Conservation (phyloP, 2,888 invertebrate species). For the Agrotis puta region DNA sequence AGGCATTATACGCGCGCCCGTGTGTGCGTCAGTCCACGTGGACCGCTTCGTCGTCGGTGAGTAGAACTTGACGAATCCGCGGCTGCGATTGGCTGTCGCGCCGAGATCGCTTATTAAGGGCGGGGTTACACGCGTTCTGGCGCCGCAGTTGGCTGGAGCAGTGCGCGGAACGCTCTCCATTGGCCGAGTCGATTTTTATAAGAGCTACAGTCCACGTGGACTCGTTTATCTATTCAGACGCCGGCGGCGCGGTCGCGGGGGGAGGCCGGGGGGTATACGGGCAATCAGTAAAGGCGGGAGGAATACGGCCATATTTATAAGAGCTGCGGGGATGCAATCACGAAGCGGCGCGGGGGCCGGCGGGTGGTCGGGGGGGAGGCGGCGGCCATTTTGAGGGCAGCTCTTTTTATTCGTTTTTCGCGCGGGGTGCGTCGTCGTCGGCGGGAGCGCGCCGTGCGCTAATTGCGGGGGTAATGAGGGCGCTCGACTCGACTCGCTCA, state of each 20-base stretch:
- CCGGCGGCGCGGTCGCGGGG: slow-evolving; percentile 91
- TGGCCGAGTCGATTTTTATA: slow-evolving; percentile 90
- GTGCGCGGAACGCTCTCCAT: slow-evolving; percentile 73
- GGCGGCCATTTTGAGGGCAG: slow-evolving; percentile 94
- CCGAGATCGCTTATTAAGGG: slow-evolving; percentile 91
- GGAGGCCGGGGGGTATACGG: slow-evolving; percentile 91
- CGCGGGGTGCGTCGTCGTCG: slow-evolving; percentile 90
- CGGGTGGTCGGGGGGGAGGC: slow-evolving; percentile 87
- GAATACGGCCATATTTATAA: slow-evolving; percentile 92
- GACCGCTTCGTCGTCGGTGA: slow-evolving; percentile 88
- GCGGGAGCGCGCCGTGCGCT: slow-evolving; percentile 90
- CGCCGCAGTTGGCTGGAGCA: slow-evolving; percentile 75
- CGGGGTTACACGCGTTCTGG: slow-evolving; percentile 88
- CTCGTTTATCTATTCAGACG: slow-evolving; percentile 92
- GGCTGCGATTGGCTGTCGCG: slow-evolving; percentile 78
- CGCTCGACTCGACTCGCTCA: slow-evolving; percentile 89
- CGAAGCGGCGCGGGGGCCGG: slow-evolving; percentile 90
- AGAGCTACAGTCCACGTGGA: slow-evolving; percentile 90
- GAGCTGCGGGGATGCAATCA: slow-evolving; percentile 92
- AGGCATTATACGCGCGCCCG: slow-evolving; percentile 88
- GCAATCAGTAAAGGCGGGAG: slow-evolving; percentile 92
- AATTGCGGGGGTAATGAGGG: slow-evolving; percentile 91
- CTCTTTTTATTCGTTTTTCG: slow-evolving; percentile 92
- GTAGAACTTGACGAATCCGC: slow-evolving; percentile 81
- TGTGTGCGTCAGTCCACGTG: slow-evolving; percentile 90